Percentiles rank a stretch among this genome's conserved stretches.
These are phyloP conservation scores for Riparia riparia DNA, from an alignment of 2,113 vertebrate genomes.

Conservation along the genomic window DNA sequence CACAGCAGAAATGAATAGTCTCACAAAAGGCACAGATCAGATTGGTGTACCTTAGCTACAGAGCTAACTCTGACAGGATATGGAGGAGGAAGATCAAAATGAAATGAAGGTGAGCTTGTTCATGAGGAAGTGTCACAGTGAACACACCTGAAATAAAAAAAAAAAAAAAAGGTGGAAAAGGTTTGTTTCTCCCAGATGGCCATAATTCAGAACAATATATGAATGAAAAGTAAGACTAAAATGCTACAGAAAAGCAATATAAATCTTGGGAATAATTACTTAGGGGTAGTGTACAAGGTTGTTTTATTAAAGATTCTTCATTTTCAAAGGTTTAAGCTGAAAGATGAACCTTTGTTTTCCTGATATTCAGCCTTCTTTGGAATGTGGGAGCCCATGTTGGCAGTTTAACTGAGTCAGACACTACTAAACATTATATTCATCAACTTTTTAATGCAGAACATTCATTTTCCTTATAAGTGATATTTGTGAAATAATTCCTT, in stretches of 20 bases:
- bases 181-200: neutral
- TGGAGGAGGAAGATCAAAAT: conserved; percentile 6
- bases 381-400: neutral
- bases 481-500: neutral
- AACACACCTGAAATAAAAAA: neutral
- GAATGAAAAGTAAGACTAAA: neutral
- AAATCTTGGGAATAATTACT: neutral
- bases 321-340: neutral
- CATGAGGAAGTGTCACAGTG: neutral
- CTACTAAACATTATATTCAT: neutral
- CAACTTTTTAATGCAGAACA: neutral
- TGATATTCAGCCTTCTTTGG: neutral
- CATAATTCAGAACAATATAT: neutral
- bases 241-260: neutral
- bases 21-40: conserved; percentile 26
- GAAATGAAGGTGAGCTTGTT: neutral
- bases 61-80: conserved; percentile 16
- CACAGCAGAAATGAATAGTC: neutral
- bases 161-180: neutral
- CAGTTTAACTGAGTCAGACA: neutral
- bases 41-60: neutral
- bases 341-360: neutral
- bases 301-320: neutral
- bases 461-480: neutral
- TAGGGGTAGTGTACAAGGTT: neutral